Conservation (phyloP, 2,888 invertebrate species). For the Cepaea hortensis region DNA sequence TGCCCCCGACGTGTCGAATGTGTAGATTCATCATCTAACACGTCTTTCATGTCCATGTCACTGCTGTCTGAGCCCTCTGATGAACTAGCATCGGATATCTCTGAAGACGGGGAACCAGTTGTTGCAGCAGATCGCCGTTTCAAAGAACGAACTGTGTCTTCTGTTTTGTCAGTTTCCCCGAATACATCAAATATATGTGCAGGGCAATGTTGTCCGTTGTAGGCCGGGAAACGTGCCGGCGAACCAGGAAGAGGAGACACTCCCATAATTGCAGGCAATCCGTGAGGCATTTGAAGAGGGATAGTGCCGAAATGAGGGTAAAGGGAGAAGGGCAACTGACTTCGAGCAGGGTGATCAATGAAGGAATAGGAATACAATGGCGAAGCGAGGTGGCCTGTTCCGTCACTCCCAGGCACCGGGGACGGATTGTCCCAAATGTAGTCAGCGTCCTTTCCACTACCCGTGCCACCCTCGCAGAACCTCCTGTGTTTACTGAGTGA, state of each 20-base stretch:
- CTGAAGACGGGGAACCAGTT: background rate
- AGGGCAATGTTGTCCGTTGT: constrained; percentile 13
- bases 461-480: constrained; percentile 88
- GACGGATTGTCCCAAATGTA: constrained; percentile 56
- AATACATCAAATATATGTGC: constrained; percentile 28
- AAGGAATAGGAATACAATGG: constrained; percentile 39
- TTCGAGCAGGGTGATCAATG: constrained; percentile 42
- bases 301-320: constrained; percentile 49
- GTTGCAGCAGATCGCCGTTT: too few species aligned
- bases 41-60: constrained; percentile 32
- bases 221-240: constrained; percentile 37
- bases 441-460: constrained; percentile 63
- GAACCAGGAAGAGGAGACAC: constrained; percentile 47
- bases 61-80: constrained; percentile 33
- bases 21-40: constrained; percentile 27
- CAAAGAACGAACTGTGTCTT: constrained; percentile 8
- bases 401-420: constrained; percentile 46
- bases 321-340: constrained; percentile 48
- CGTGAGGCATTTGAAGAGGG: constrained; percentile 44
- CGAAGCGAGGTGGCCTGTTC: constrained; percentile 44
- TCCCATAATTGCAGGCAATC: constrained; percentile 44
- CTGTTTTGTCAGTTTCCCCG: constrained; percentile 31
- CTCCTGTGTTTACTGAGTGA: constrained; percentile 90
- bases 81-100: background rate
- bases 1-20: constrained; percentile 15